Conservation (phyloP, 2,888 invertebrate species). For the Thymelicus sylvestris region DNA sequence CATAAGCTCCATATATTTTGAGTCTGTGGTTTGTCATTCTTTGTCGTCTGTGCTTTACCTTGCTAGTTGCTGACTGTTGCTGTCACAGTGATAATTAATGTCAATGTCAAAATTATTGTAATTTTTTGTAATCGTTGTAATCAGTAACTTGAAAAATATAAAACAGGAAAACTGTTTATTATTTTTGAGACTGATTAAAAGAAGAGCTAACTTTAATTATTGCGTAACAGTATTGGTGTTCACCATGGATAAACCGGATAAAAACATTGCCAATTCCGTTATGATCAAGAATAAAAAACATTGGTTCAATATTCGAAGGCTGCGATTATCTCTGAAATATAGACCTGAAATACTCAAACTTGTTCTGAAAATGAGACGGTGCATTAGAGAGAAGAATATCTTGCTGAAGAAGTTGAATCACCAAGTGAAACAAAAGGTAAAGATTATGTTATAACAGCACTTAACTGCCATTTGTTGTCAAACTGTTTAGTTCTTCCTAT, state of each 20-base stretch:
- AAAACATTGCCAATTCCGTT: neutral
- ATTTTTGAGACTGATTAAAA: too few relatives aligned
- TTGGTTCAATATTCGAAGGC: constrained; percentile 53
- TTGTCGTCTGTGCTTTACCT: too few relatives aligned
- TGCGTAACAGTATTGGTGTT: neutral
- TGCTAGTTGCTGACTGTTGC: too few relatives aligned
- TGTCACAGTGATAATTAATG: neutral
- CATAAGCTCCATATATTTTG: too few relatives aligned
- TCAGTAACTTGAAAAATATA: too few relatives aligned
- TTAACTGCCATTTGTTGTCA: too few relatives aligned
- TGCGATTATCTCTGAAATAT: constrained; percentile 75
- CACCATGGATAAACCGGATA: constrained; percentile 4
- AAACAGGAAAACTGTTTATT: too few relatives aligned
- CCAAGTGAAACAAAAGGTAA: constrained; percentile 81
- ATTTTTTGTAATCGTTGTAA: too few relatives aligned
- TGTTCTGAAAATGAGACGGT: constrained; percentile 83
- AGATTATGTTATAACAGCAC: neutral
- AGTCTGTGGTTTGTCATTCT: too few relatives aligned
- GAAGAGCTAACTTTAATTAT: neutral
- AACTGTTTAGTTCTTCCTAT: too few relatives aligned
- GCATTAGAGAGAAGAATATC: constrained; percentile 83
- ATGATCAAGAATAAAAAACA: constrained; percentile 35
- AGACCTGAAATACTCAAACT: constrained; percentile 85
- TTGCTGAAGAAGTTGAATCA: constrained; percentile 84
- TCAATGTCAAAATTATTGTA: neutral